Percentiles rank a stretch among this genome's conserved stretches.
Conservation (phyloP, 1,140 invertebrate genomes). For the Antheraea mylitta region DNA sequence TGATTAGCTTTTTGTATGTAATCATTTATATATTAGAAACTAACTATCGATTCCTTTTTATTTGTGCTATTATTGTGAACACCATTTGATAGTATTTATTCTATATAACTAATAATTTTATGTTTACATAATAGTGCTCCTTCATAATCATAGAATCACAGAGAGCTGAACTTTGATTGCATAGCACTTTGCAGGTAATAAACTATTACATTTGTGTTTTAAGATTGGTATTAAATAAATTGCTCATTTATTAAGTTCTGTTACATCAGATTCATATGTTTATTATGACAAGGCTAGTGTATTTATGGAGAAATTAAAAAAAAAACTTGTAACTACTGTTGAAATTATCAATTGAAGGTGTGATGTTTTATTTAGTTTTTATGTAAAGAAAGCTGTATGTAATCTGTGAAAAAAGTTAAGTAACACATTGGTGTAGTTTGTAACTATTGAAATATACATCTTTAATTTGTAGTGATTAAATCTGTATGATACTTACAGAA, state of each 20-base stretch:
- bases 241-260: not conserved
- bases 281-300: too few relatives aligned
- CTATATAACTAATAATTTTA: slow-evolving; percentile 5
- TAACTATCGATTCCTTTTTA: not conserved
- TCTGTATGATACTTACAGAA: too few relatives aligned
- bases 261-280: not conserved
- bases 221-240: not conserved
- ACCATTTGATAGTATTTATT: not conserved
- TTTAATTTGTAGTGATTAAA: too few relatives aligned
- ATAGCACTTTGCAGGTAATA: not conserved
- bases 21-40: not conserved
- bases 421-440: too few relatives aligned
- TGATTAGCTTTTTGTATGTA: slow-evolving; percentile 3
- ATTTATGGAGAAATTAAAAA: too few relatives aligned
- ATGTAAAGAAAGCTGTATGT: too few relatives aligned
- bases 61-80: not conserved
- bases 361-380: too few relatives aligned
- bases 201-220: not conserved
- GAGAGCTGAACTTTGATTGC: not conserved
- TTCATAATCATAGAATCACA: not conserved
- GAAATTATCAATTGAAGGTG: too few relatives aligned
- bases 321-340: too few relatives aligned
- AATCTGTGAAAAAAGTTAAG: too few relatives aligned
- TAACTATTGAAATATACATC: too few relatives aligned
- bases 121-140: slow-evolving; percentile 29